Percentiles rank a stretch among this genome's conserved stretches.
phyloP scores from a whole-genome alignment of 2,888 invertebrate species.

The Tubulanus polymorphus region DNA sequence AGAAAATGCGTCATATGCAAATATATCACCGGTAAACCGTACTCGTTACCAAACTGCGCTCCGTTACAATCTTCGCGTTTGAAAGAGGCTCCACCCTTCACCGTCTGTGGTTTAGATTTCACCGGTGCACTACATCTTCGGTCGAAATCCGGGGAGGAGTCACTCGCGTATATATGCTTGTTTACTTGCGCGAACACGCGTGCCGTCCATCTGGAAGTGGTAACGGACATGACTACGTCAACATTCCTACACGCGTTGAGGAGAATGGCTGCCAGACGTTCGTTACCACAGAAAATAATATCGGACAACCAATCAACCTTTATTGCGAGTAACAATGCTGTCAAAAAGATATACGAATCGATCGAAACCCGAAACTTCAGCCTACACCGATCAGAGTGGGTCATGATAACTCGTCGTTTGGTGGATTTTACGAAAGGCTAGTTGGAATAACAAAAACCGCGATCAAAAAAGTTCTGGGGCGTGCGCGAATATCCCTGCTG shows the following conservation, averaged over 20 bases:
- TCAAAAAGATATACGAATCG: background rate
- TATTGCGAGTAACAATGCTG: background rate
- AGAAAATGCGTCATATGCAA: background rate
- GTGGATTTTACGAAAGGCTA: conserved; percentile 10
- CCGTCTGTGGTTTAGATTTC: conserved; percentile 18
- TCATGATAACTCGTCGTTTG: too few relatives aligned
- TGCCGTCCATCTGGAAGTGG: background rate
- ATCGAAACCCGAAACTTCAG: too few relatives aligned
- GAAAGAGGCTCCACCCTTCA: conserved; percentile 5
- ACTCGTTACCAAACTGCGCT: background rate
- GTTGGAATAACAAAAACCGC: conserved; percentile 4
- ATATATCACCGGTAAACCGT: background rate
- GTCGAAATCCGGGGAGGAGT: background rate
- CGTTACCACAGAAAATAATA: background rate
- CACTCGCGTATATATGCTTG: background rate
- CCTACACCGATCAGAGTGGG: too few relatives aligned
- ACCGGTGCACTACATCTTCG: conserved; percentile 8
- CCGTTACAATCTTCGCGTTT: background rate
- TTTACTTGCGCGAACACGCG: background rate
- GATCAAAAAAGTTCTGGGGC: conserved; percentile 7
- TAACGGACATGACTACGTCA: background rate
- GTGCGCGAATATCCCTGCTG: background rate
- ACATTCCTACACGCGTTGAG: background rate
- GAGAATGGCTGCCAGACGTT: background rate
- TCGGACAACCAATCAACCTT: background rate